Evolutionary conservation across 1,140 invertebrate genomes (phyloP).

Genomic region (Orchesella cincta): DNA sequence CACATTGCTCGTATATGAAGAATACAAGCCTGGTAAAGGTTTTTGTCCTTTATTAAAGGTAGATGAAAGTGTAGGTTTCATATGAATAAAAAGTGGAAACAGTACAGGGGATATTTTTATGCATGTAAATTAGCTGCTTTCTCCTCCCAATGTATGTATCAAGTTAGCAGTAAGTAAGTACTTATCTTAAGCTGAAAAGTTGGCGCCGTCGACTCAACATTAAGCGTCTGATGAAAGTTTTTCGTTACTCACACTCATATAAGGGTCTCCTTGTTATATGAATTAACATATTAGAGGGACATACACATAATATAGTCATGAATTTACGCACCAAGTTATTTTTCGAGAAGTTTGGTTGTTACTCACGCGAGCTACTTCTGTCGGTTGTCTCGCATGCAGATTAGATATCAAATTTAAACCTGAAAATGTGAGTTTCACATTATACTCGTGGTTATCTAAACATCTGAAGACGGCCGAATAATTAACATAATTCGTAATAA

Average conservation of each 20-base stretch:
- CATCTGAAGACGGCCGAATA: not conserved
- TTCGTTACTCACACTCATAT: too few species aligned
- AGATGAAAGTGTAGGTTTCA: not conserved
- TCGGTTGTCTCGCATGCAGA: too few species aligned
- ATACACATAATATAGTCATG: not conserved
- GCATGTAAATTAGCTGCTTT: constrained; percentile 17
- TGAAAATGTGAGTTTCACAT: not conserved
- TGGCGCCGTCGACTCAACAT: not conserved
- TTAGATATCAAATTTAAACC: not conserved
- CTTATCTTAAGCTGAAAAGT: constrained; percentile 14
- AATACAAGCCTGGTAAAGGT: not conserved
- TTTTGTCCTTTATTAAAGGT: not conserved
- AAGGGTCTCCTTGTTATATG: not conserved
- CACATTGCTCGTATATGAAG: not conserved
- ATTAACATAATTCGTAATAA: constrained; percentile 11
- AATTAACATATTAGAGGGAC: not conserved
- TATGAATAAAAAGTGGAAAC: not conserved
- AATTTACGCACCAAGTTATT: not conserved
- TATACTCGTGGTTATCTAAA: constrained; percentile 10
- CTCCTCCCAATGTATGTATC: not conserved
- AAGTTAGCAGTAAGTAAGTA: not conserved
- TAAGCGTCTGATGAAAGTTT: not conserved
- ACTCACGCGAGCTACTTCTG: not conserved
- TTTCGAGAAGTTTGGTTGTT: not conserved
- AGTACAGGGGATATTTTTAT: not conserved